phyloP scores from a whole-genome alignment of 2,888 invertebrate species.

The Nymphalis c-album region DNA sequence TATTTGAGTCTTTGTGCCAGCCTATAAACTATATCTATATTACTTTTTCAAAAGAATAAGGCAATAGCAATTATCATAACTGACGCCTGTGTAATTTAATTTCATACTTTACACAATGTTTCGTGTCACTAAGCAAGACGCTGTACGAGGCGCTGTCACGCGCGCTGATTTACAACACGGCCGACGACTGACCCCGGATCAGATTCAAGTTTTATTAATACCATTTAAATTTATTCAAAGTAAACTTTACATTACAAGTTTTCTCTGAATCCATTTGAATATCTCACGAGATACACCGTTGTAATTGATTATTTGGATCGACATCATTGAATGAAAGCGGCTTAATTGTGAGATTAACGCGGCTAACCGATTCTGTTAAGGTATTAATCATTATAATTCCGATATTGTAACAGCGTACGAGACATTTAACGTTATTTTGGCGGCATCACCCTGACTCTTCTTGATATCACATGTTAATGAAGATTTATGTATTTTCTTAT shows the following conservation, averaged over 20 bases:
- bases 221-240: slow-evolving; percentile 25
- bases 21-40: too few species aligned
- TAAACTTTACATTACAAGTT: slow-evolving; percentile 16
- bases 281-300: slow-evolving; percentile 24
- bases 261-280: slow-evolving; percentile 27
- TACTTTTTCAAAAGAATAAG: background rate
- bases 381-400: slow-evolving; percentile 13
- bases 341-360: slow-evolving; percentile 21
- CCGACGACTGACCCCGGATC: slow-evolving; percentile 12
- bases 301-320: slow-evolving; percentile 27
- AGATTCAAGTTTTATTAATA: slow-evolving; percentile 24
- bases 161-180: slow-evolving; percentile 3
- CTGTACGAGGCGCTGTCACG: background rate
- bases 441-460: background rate
- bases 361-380: background rate
- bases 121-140: slow-evolving; percentile 1
- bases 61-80: background rate
- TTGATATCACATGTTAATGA: background rate
- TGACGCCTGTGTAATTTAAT: background rate
- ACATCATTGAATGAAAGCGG: slow-evolving; percentile 24
- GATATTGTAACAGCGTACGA: background rate
- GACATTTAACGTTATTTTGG: background rate
- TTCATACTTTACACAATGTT: background rate
- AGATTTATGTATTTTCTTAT: background rate
- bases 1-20: too few species aligned